A percentile compares a stretch with the other conserved stretches of the same genome.
Evolutionary conservation across 2,113 vertebrate genomes (phyloP).

Genomic region (Coregonus clupeaformis): DNA sequence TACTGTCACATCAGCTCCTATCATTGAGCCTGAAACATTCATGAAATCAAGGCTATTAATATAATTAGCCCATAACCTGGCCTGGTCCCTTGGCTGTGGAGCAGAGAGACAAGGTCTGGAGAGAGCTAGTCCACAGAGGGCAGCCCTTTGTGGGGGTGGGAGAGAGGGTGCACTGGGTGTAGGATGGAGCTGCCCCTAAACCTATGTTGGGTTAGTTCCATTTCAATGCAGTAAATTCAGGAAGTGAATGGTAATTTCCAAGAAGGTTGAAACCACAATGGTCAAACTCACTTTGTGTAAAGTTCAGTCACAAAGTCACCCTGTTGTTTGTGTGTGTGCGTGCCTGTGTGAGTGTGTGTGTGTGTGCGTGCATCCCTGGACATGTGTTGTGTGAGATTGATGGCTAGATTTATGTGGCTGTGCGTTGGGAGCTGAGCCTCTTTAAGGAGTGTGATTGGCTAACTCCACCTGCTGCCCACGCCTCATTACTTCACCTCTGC

Average conservation of each 20-base stretch:
- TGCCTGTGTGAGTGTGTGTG: slow-evolving; percentile 1
- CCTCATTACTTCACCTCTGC: slow-evolving; percentile 63
- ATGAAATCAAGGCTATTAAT: slow-evolving; percentile 63
- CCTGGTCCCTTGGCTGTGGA: no score
- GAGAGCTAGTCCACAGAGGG: no score
- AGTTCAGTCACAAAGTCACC: no score
- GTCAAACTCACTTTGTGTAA: no score
- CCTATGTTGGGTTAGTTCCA: background rate
- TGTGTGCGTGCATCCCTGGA: background rate
- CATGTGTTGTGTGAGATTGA: slow-evolving; percentile 55
- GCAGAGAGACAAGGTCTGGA: no score
- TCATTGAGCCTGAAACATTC: slow-evolving; percentile 65
- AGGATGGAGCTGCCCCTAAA: no score
- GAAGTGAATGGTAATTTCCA: background rate
- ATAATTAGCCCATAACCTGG: slow-evolving; percentile 30
- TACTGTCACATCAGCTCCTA: slow-evolving; percentile 43
- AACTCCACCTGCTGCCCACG: slow-evolving; percentile 40
- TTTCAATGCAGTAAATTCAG: background rate
- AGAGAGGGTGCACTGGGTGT: no score
- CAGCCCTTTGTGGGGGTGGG: no score
- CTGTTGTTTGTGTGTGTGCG: background rate
- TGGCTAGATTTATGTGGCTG: slow-evolving; percentile 26
- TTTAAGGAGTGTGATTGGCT: slow-evolving; percentile 58
- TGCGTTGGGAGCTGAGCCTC: slow-evolving; percentile 45
- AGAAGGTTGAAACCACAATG: background rate